phyloP scores from a whole-genome alignment of 1,140 invertebrate species.

The Leptopilina boulardi region DNA sequence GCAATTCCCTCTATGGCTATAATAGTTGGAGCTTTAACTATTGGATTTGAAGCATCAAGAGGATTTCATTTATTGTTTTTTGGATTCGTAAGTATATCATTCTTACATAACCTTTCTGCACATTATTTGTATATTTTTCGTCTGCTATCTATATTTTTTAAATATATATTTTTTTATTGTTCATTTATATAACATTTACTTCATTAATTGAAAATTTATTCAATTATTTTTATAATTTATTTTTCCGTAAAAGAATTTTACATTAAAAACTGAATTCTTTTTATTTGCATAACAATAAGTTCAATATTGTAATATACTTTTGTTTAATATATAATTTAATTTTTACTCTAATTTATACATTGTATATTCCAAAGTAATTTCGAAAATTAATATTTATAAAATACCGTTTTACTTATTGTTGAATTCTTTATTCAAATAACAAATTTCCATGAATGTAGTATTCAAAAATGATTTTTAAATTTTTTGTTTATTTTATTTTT shows the following conservation, averaged over 20 bases:
- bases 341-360: too few relatives aligned
- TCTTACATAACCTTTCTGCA: constrained; percentile 27
- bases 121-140: background rate
- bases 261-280: too few relatives aligned
- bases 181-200: too few relatives aligned
- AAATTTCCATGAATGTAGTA: background rate
- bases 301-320: too few relatives aligned
- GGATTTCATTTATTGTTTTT: background rate
- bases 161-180: background rate
- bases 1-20: background rate
- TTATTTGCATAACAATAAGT: too few relatives aligned
- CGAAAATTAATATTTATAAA: too few relatives aligned
- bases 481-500: background rate
- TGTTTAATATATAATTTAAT: too few relatives aligned
- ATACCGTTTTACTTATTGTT: too few relatives aligned
- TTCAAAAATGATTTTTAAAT: background rate
- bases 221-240: too few relatives aligned
- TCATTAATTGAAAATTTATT: background rate
- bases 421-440: too few relatives aligned
- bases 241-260: too few relatives aligned
- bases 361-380: too few relatives aligned
- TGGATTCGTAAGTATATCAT: background rate
- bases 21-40: background rate
- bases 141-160: background rate
- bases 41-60: background rate